These are phyloP conservation scores for Nemoura dubitans DNA, from an alignment of 2,888 invertebrate genomes.

Conservation along the genomic window DNA sequence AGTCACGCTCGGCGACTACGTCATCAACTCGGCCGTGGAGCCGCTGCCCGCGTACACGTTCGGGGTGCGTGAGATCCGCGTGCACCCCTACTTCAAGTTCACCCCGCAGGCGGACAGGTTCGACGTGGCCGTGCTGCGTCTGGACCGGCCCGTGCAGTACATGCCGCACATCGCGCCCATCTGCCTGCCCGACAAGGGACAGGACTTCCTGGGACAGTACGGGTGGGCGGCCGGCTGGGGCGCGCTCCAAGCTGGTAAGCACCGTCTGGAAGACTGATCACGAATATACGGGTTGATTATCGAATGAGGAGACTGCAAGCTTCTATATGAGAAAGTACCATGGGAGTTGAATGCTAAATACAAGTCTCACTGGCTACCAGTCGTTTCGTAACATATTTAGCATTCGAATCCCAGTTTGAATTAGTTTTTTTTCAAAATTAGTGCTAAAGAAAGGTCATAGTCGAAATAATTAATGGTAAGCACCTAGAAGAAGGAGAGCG, in stretches of 20 bases:
- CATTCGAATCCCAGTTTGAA: too few species aligned
- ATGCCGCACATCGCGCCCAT: constrained; percentile 74
- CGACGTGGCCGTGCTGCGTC: constrained; percentile 87
- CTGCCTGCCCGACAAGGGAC: constrained; percentile 88
- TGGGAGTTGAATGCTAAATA: too few species aligned
- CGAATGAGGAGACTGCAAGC: too few species aligned
- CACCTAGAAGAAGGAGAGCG: too few species aligned
- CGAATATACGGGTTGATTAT: too few species aligned
- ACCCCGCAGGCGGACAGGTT: constrained; percentile 92
- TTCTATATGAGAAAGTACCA: too few species aligned
- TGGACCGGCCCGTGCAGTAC: constrained; percentile 87
- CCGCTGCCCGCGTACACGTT: constrained; percentile 91
- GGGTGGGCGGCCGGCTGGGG: constrained; percentile 96
- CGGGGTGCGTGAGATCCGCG: constrained; percentile 88
- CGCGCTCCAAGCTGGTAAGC: constrained; percentile 73
- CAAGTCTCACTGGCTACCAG: too few species aligned
- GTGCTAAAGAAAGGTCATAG: too few species aligned
- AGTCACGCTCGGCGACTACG: constrained; percentile 91
- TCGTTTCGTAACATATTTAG: too few species aligned
- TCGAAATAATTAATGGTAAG: too few species aligned
- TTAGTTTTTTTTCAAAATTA: too few species aligned
- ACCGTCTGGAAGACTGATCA: too few species aligned
- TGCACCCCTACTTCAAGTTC: constrained; percentile 92
- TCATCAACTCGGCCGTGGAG: constrained; percentile 92
- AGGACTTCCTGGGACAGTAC: constrained; percentile 88